Evolutionary conservation across 2,888 invertebrate species (phyloP).

Genomic region (Venustoraphidia nigricollis): DNA sequence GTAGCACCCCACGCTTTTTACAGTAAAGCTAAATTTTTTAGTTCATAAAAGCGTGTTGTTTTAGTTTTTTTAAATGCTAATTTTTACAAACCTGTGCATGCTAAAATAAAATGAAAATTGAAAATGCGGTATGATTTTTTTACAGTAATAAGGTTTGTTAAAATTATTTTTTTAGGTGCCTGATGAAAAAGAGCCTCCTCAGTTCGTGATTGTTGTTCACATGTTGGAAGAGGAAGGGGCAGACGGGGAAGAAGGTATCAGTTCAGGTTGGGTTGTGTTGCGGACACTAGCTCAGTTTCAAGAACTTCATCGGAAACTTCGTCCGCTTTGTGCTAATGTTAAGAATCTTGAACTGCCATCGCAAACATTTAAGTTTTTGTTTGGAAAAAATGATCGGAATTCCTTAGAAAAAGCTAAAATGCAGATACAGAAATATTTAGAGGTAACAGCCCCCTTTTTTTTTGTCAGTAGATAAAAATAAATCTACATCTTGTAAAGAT

Average conservation of each 20-base stretch:
- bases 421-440: slow-evolving; percentile 73
- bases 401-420: slow-evolving; percentile 68
- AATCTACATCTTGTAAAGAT: slow-evolving; percentile 3
- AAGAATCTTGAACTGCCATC: slow-evolving; percentile 73
- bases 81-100: too few species aligned
- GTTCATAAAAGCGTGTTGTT: too few species aligned
- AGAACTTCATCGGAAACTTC: slow-evolving; percentile 68
- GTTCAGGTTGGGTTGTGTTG: slow-evolving; percentile 52
- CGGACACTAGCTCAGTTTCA: slow-evolving; percentile 47
- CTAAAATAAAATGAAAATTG: neutral
- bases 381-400: slow-evolving; percentile 66
- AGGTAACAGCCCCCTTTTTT: slow-evolving; percentile 36
- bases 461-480: neutral
- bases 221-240: slow-evolving; percentile 47
- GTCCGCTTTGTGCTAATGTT: slow-evolving; percentile 66
- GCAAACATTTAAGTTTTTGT: slow-evolving; percentile 63
- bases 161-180: slow-evolving; percentile 16
- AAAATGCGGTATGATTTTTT: slow-evolving; percentile 1
- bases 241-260: slow-evolving; percentile 34
- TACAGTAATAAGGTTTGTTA: slow-evolving; percentile 1
- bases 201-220: slow-evolving; percentile 70
- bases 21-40: too few species aligned
- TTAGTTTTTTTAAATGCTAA: too few species aligned
- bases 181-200: slow-evolving; percentile 37
- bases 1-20: too few species aligned